Evolutionary conservation across 1,140 invertebrate species (phyloP).

Genomic region (Drosophila lacteicornis): DNA sequence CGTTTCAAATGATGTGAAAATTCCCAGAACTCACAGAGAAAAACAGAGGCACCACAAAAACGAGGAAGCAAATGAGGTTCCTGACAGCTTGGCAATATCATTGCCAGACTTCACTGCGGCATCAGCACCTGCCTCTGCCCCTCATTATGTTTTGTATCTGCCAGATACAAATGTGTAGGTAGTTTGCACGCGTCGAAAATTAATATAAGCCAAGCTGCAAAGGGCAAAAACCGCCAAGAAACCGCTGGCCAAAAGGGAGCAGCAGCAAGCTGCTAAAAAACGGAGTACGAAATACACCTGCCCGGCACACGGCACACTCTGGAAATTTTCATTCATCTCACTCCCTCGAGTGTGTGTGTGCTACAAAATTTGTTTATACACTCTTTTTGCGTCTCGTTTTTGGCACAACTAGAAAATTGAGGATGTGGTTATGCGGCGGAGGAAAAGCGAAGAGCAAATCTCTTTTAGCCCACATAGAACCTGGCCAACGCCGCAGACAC

Average conservation of each 20-base stretch:
- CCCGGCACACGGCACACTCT: constrained; percentile 31
- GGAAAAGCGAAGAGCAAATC: constrained; percentile 57
- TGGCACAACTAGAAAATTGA: constrained; percentile 76
- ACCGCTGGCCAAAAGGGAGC: constrained; percentile 30
- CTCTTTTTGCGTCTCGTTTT: constrained; percentile 34
- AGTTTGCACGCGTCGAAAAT: constrained; percentile 69
- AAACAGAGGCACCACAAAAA: constrained; percentile 16
- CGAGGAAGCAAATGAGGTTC: constrained; percentile 16
- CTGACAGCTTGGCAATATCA: constrained; percentile 30
- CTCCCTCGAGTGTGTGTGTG: constrained; percentile 28
- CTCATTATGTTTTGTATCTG: constrained; percentile 8
- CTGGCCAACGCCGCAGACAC: background rate
- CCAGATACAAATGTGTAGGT: constrained; percentile 10
- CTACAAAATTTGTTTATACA: constrained; percentile 59
- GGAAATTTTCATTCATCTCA: constrained; percentile 43
- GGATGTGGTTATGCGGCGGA: constrained; percentile 66
- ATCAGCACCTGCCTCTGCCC: constrained; percentile 57
- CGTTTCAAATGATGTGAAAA: background rate
- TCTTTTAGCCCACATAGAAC: constrained; percentile 65
- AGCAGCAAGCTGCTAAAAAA: constrained; percentile 54
- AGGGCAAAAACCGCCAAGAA: constrained; percentile 63
- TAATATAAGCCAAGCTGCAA: constrained; percentile 73
- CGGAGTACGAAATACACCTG: constrained; percentile 64
- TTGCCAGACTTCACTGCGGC: constrained; percentile 18
- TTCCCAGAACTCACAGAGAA: constrained; percentile 8